Conservation (phyloP, 2,888 invertebrate genomes). For the Kryphioiulus occultus region DNA sequence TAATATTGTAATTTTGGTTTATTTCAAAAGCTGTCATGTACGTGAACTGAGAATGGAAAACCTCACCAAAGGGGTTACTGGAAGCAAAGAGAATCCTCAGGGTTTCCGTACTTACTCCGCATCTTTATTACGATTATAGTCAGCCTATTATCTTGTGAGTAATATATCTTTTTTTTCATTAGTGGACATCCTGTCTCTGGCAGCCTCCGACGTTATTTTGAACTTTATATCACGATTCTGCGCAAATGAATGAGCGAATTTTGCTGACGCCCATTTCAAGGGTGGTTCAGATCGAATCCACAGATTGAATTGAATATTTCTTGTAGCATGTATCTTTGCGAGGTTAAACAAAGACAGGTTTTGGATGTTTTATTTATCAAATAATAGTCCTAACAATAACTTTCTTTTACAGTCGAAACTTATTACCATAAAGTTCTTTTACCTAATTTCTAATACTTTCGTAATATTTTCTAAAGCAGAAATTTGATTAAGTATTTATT, state of each 20-base stretch:
- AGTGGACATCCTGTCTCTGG: background rate
- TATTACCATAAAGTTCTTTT: too few relatives aligned
- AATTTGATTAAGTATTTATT: too few relatives aligned
- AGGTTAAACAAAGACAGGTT: background rate
- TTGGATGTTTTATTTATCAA: background rate
- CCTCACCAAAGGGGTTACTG: background rate
- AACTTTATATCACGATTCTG: background rate
- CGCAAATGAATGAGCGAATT: background rate
- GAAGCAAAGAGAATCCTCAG: background rate
- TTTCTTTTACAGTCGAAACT: too few relatives aligned
- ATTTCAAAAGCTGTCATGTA: too few relatives aligned
- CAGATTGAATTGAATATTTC: background rate
- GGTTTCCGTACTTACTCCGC: background rate
- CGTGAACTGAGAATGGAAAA: too few relatives aligned
- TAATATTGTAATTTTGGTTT: too few relatives aligned
- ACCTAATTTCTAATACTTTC: too few relatives aligned
- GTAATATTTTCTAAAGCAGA: too few relatives aligned
- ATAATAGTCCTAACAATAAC: too few relatives aligned
- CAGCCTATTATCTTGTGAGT: background rate
- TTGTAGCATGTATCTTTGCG: background rate
- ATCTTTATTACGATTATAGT: slow-evolving; percentile 19
- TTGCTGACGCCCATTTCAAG: background rate
- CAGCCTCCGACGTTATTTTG: background rate
- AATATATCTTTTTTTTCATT: background rate
- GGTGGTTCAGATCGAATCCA: background rate